Base-by-base conservation (phyloP, 2,797 vertebrate species). In the Tauraco hartlaubi region DNA sequence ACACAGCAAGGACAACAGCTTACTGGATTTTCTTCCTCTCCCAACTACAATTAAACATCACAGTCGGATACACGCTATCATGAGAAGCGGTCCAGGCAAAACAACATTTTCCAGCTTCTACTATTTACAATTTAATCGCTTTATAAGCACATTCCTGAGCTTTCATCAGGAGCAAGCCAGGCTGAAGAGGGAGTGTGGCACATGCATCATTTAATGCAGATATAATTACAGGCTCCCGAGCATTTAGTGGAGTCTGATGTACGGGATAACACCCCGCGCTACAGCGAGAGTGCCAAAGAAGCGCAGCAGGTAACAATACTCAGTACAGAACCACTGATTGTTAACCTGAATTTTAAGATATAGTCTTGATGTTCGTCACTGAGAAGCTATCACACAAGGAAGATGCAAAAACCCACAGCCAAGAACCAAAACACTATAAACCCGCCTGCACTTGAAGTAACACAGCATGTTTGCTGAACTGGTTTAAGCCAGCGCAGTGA, bases 201-300 rank as follows among this genome's bases (percentile, higher is more conserved):
- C 74, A 88, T 4, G 12, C 59, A 62, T 29, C 80, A 56, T 21
- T 89, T 85, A 67, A 49, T 15, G 25, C 4, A 6, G 64, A 35
- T 59, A 25, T 92, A 92, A 96, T 94, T 87, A 94, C 49, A 95
- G 91, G 80, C 71, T 92, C 59, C 63, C 33, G 61, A 86, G 55
- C 26, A 15, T 39, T 55, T 28, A 20, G 14, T 88, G 55, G 17
- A 59, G 83, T 68, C 35, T 63, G 76, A 66, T 44, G 41, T 13
- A 37, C 1, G 2, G 66, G 62, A 4, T 76, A 84, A 75, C 85
- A 69, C 66, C 69, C 2, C 17, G 8, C 73, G 19, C 55, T 41
- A 18, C 54, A 56, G 59, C 4, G 7, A 67, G 46, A 80, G 54
- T 3, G 35, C 21, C 33, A 4, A 19, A 7, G 6, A 3, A 48